Base-by-base conservation (phyloP, 2,888 invertebrate genomes). In the Cosmopolites sordidus region DNA sequence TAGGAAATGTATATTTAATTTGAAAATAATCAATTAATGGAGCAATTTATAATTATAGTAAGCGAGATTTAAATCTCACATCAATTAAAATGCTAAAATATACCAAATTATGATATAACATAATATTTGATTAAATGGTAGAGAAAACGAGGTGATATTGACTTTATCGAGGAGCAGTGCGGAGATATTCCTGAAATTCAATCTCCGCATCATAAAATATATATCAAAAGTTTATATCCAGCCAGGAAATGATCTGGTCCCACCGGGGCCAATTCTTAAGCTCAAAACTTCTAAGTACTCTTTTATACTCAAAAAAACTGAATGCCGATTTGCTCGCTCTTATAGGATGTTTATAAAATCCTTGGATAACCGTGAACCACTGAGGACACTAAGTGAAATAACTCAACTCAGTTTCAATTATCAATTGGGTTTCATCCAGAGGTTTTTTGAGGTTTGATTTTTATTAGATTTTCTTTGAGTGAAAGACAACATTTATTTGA, bases 351-450 rank as follows among this genome's bases (percentile, higher is more conserved):
- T 48, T 48, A 29, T 48, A 48, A 41, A 48, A 48, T 48, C 48
- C 48, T 41, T 33, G 42, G 42, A 42, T 48, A 48, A 30, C 48
- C 30, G 16, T 16, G 33, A 41, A 41, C 48, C 48, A 41, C 48
- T 41, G 41, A 30, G 41, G 48, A 39, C 39, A 27, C 37, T 37
- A 47, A 47, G 39, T 16, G 47, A 39, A 39, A 47, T 47, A 47
- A 47, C 47, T 47, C 47, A n/a, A n/a, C n/a, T n/a, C n/a, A 47
- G 39, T 47, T 47, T 47, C 47, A 48, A 42, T 48, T 41, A 41
- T 41, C 42, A 42, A 48, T 41, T 48, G 22, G 48, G 17, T 48
- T 48, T 33, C 41, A 41, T 42, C 29, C n/a, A n/a, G n/a, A n/a
- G 48, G 40, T 48, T 42, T 48, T 47, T 38, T 39, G 27, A 47